These are phyloP conservation scores for Scyliorhinus canicula DNA, from an alignment of 2,797 vertebrate species.

Conservation along the genomic window DNA sequence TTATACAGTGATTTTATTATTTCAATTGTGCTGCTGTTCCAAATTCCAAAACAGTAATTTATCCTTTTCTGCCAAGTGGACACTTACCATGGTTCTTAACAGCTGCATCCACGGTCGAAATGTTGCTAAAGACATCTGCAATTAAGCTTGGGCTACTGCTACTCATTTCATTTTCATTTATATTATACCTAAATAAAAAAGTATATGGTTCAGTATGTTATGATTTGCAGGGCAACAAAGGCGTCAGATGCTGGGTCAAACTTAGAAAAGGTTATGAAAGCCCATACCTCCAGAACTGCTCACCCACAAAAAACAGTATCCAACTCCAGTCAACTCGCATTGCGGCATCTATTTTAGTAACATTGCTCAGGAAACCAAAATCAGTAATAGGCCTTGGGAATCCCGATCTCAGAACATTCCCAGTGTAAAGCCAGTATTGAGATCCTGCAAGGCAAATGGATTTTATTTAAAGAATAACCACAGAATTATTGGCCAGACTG, in stretches of 20 bases:
- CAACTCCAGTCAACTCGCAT: background rate
- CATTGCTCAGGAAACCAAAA: background rate
- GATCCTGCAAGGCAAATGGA: background rate
- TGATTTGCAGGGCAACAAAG: background rate
- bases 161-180: background rate
- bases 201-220: background rate
- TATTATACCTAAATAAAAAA: slow-evolving; percentile 4
- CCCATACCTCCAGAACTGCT: slow-evolving; percentile 7
- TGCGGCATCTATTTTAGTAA: slow-evolving; percentile 32
- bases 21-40: background rate
- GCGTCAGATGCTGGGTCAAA: background rate
- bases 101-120: background rate
- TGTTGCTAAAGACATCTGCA: background rate
- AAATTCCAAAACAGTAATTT: background rate
- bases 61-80: background rate
- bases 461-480: too few relatives aligned
- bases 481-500: background rate
- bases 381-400: background rate
- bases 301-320: slow-evolving; percentile 15
- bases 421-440: slow-evolving; percentile 24
- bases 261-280: background rate
- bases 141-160: background rate
- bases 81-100: background rate
- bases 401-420: background rate
- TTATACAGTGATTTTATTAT: background rate